phyloP scores from a whole-genome alignment of 2,888 invertebrate genomes.

The Synergus gifuensis region DNA sequence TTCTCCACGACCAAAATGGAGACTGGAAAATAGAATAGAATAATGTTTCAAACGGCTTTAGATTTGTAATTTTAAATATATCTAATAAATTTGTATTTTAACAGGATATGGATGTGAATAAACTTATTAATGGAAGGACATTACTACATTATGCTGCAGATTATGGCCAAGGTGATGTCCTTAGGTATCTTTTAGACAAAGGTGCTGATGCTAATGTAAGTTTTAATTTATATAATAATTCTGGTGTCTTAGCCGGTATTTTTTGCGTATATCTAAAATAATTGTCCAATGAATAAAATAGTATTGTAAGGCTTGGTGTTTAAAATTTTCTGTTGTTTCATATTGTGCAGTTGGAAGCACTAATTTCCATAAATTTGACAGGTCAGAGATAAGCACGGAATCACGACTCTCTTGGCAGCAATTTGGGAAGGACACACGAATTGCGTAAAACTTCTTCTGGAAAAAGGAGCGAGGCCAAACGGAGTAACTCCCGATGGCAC shows the following conservation, averaged over 20 bases:
- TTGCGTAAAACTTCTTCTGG: conserved; percentile 92
- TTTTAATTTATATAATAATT: conserved; percentile 52
- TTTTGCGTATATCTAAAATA: too few relatives aligned
- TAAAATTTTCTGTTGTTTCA: not conserved
- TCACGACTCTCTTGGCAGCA: conserved; percentile 94
- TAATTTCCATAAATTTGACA: conserved; percentile 73
- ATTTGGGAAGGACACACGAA: conserved; percentile 98
- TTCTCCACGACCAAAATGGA: not conserved
- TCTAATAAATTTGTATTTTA: conserved; percentile 58
- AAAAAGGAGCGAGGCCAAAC: conserved; percentile 84
- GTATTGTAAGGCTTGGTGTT: too few relatives aligned
- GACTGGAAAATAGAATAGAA: too few relatives aligned
- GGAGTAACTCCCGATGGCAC: conserved; percentile 93
- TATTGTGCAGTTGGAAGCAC: not conserved
- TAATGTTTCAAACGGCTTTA: too few relatives aligned
- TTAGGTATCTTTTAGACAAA: conserved; percentile 91
- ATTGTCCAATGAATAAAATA: too few relatives aligned
- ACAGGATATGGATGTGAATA: conserved; percentile 91
- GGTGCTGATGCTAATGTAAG: conserved; percentile 97
- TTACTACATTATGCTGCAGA: conserved; percentile 97
- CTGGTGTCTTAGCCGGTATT: not conserved
- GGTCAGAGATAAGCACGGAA: conserved; percentile 96
- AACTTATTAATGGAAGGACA: conserved; percentile 91
- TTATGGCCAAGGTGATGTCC: conserved; percentile 94
- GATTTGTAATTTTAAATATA: not conserved